A percentile compares a stretch with the other conserved stretches of the same genome.
Evolutionary conservation across 2,888 invertebrate genomes (phyloP).

Genomic region (Vandiemenella viatica): DNA sequence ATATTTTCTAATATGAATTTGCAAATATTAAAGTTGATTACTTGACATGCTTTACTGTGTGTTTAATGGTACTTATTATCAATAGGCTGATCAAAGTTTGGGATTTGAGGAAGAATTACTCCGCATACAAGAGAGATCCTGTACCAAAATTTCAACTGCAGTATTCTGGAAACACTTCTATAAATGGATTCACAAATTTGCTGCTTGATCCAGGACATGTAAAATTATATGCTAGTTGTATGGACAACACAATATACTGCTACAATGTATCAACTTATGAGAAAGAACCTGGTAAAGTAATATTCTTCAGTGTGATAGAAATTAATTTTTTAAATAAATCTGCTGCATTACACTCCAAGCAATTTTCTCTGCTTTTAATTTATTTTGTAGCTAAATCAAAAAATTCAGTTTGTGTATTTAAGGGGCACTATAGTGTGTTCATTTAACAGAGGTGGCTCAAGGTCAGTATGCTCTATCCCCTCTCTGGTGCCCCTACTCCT

Average conservation of each 20-base stretch:
- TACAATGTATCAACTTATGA: slow-evolving; percentile 61
- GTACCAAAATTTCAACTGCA: slow-evolving; percentile 55
- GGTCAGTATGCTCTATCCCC: too few relatives aligned
- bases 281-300: slow-evolving; percentile 38
- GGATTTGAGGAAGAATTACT: slow-evolving; percentile 74
- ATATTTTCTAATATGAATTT: not conserved
- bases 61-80: slow-evolving; percentile 8
- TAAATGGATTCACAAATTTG: slow-evolving; percentile 63
- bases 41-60: too few relatives aligned
- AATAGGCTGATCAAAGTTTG: slow-evolving; percentile 59
- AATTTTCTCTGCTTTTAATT: too few relatives aligned
- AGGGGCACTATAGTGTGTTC: too few relatives aligned
- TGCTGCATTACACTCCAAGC: too few relatives aligned
- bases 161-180: slow-evolving; percentile 54
- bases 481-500: too few relatives aligned
- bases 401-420: too few relatives aligned
- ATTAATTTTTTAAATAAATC: not conserved
- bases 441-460: too few relatives aligned
- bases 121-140: slow-evolving; percentile 48
- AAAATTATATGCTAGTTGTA: slow-evolving; percentile 69
- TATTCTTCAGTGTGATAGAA: not conserved
- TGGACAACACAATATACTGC: slow-evolving; percentile 73
- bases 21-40: too few relatives aligned
- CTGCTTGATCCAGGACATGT: slow-evolving; percentile 52
- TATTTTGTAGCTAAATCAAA: too few relatives aligned